A percentile compares a stretch with the other conserved stretches of the same genome.
Conservation (phyloP, 2,113 vertebrate genomes). For the Odocoileus hemionus region DNA sequence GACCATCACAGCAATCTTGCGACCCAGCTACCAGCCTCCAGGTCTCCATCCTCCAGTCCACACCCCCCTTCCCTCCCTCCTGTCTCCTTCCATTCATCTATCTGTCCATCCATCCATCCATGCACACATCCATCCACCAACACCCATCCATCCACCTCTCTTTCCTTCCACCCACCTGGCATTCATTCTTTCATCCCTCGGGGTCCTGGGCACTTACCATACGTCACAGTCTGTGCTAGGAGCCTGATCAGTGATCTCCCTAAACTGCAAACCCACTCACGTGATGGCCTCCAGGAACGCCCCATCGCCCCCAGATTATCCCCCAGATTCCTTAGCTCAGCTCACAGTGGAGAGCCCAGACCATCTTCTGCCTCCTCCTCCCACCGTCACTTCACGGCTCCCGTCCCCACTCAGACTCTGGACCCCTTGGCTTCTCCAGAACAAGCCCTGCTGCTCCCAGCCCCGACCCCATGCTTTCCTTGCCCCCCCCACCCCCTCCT, state of each 20-base stretch:
- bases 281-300: accelerated
- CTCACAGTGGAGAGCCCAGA: neutral
- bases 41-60: accelerated
- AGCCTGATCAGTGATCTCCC: neutral
- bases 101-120: accelerated
- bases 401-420: accelerated
- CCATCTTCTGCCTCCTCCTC: neutral
- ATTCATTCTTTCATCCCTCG: neutral
- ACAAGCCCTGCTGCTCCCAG: accelerated
- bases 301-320: accelerated
- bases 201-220: neutral
- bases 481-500: neutral
- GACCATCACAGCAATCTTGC: neutral
- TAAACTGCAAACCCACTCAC: neutral
- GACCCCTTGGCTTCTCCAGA: accelerated
- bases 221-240: neutral
- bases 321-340: neutral
- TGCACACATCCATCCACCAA: neutral
- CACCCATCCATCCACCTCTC: neutral
- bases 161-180: neutral
- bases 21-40: neutral
- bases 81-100: neutral
- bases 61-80: accelerated
- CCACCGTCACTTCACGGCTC: accelerated
- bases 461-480: neutral